phyloP scores from a whole-genome alignment of 92 coral and sea anemone species.

The Palythoa grandis region DNA sequence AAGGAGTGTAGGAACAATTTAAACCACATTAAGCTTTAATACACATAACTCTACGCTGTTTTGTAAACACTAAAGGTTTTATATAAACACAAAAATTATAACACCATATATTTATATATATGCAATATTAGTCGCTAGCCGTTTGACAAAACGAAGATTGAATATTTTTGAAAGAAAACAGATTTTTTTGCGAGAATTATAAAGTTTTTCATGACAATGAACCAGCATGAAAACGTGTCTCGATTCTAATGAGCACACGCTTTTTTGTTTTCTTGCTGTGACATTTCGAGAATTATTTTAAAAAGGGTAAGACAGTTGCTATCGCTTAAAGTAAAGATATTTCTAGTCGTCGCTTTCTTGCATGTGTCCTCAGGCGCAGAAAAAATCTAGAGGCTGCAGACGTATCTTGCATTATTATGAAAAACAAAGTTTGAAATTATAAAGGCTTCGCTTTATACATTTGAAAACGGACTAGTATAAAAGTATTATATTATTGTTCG shows the following conservation, averaged over 20 bases:
- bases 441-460: no score
- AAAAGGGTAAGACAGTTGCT: not conserved
- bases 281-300: not conserved
- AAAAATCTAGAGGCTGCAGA: not conserved
- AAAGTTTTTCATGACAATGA: not conserved
- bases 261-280: slow-evolving; percentile 1
- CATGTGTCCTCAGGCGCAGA: not conserved
- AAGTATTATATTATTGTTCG: no score
- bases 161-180: not conserved
- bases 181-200: not conserved
- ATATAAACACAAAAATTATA: slow-evolving; percentile 17
- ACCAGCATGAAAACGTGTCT: not conserved
- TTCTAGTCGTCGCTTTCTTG: not conserved
- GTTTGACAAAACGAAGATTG: slow-evolving; percentile 1
- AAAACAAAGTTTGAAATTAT: not conserved
- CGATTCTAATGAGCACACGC: not conserved
- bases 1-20: not conserved
- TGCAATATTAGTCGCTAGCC: not conserved
- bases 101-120: not conserved
- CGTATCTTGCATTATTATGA: not conserved
- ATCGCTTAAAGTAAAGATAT: not conserved
- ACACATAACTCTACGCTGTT: not conserved
- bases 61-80: slow-evolving; percentile 18
- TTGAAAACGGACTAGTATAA: no score
- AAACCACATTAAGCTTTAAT: not conserved